Conservation (phyloP, 2,113 vertebrate genomes). For the Muntiacus muntjak region DNA sequence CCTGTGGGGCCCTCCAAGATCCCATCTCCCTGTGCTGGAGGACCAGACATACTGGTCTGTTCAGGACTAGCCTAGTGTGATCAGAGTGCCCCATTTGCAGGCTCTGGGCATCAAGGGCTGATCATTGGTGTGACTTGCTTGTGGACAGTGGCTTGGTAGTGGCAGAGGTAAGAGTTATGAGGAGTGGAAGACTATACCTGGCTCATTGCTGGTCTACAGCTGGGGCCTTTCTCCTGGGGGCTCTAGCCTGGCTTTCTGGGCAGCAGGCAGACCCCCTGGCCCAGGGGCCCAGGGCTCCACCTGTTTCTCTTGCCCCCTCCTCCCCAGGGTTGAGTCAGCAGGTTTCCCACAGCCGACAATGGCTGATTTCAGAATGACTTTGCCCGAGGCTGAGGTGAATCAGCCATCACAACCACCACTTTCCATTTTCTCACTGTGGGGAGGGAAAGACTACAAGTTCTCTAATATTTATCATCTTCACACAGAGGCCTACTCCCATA, state of each 20-base stretch:
- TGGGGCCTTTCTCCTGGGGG: neutral
- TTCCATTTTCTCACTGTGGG: constrained; percentile 68
- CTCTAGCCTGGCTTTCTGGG: neutral
- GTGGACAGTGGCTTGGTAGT: neutral
- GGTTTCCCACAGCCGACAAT: constrained; percentile 59
- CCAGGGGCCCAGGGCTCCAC: neutral
- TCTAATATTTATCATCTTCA: neutral
- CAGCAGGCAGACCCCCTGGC: neutral
- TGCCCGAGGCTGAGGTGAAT: constrained; percentile 66
- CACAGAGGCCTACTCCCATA: neutral
- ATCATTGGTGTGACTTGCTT: neutral
- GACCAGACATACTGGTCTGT: neutral
- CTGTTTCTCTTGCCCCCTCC: neutral
- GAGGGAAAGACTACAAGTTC: neutral
- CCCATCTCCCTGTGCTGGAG: neutral
- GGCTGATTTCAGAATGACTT: constrained; percentile 73
- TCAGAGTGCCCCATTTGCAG: neutral
- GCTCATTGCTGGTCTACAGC: neutral
- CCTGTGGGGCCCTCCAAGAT: neutral
- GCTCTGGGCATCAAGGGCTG: neutral
- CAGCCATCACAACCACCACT: constrained; percentile 73
- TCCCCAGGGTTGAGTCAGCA: constrained; percentile 46
- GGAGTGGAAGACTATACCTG: neutral
- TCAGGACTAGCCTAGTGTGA: neutral
- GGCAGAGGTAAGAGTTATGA: neutral